These are phyloP conservation scores for Mesitornis unicolor DNA, from an alignment of 2,113 vertebrate genomes.

Conservation along the genomic window DNA sequence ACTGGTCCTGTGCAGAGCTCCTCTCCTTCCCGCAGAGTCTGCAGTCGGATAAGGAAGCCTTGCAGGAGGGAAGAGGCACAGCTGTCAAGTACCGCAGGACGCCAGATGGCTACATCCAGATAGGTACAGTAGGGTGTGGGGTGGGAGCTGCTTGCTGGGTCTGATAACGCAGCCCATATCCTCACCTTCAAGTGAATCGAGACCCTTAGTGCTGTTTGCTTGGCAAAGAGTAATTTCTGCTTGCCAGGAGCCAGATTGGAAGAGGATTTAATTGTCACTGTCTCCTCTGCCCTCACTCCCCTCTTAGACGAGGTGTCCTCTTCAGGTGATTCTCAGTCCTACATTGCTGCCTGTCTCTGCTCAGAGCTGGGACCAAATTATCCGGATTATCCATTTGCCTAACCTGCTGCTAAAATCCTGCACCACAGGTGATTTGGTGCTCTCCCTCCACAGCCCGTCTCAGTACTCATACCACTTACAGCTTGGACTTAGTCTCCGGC, in stretches of 20 bases:
- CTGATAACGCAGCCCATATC: not conserved
- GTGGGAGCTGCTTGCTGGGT: not conserved
- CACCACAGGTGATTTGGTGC: accelerated
- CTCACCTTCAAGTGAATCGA: not conserved
- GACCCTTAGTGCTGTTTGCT: not conserved
- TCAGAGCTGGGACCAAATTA: not conserved
- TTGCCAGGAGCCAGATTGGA: not conserved
- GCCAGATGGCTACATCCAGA: constrained; percentile 91
- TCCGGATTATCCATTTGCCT: not conserved
- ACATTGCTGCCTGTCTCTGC: not conserved
- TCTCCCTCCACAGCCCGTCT: not conserved
- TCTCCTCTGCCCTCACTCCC: not conserved
- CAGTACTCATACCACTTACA: not conserved
- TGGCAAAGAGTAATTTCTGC: not conserved
- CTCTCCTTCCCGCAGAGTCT: constrained; percentile 79
- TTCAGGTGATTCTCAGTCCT: not conserved
- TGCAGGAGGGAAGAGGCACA: constrained; percentile 86
- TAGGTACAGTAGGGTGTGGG: constrained; percentile 75
- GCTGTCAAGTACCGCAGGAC: constrained; percentile 86
- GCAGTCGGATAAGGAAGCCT: constrained; percentile 91
- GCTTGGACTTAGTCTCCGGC: not conserved
- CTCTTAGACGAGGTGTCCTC: not conserved
- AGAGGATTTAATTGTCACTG: not conserved
- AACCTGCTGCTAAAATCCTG: not conserved
- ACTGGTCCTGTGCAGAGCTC: not conserved